Base-by-base conservation (phyloP, 2,113 vertebrate species). In the Tichodroma muraria region DNA sequence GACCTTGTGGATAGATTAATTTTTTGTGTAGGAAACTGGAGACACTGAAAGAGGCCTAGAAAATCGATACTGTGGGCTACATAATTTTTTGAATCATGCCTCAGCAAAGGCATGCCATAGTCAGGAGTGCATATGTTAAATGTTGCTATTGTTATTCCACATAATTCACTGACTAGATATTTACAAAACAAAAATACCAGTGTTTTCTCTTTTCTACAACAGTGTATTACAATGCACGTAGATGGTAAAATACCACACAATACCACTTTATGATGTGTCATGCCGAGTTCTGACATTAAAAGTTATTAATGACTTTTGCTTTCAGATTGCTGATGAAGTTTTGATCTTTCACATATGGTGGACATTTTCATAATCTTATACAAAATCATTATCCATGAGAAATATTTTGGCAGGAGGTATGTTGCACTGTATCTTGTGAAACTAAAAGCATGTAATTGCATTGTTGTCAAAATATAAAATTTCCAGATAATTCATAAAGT, bases 261-360 rank as follows among this genome's bases (percentile, higher is more conserved):
- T 42, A 68, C 31, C 22, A 15, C 38, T 12, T 4, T 54, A 25
- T 47, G 35, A 15, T 13, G 4, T 52, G 72, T 80, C 28, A n/a
- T 54, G 42, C 15, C 52, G 56, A 93, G 17, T 68, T 89, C 23
- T 82, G 65, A 80, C 30, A n/a, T 76, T 77, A 88, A 73, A 84
- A 77, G 6, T 73, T 81, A 21, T 61, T 84, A 81, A 84, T 87
- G 12, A 84, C 33, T 89, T 96, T 84, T 94, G 6, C 11, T 81
- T 86, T 94, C 38, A 47, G n/a, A 75, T 52, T 92, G 33, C 73
- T 56, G 27, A 52, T 83, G 86, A 86, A 80, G 49, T 90, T 97
- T 91, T 85, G 8, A 12, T 84, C 85, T 94, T 92, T 84, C 33
- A 81, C 30, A 13, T 87, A 70, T 42, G 53, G 54, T 35, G 69